These are phyloP conservation scores for Tricholaema leucomelas DNA, from an alignment of 2,113 vertebrate genomes.

Conservation along the genomic window DNA sequence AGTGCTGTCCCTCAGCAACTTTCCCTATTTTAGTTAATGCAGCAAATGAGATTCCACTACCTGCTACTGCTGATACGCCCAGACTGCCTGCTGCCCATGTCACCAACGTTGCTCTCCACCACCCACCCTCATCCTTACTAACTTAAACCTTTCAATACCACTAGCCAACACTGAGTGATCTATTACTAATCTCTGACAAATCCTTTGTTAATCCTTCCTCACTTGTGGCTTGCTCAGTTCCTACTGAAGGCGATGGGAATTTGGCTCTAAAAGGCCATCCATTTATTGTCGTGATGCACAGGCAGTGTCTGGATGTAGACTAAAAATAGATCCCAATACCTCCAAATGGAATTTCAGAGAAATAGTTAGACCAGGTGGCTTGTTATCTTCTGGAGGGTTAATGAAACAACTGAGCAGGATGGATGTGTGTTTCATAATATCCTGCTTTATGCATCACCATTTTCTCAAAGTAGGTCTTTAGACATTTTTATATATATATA, in stretches of 20 bases:
- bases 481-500: no score
- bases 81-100: neutral
- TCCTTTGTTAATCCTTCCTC: slow-evolving; percentile 51
- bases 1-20: neutral
- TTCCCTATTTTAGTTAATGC: neutral
- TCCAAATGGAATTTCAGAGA: neutral
- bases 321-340: neutral
- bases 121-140: neutral
- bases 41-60: slow-evolving; percentile 32
- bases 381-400: neutral
- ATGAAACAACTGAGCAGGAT: neutral
- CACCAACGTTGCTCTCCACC: neutral
- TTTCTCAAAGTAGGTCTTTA: neutral
- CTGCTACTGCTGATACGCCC: neutral
- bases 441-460: neutral
- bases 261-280: neutral
- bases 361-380: neutral
- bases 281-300: neutral
- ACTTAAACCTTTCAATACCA: slow-evolving; percentile 45
- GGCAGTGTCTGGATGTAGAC: rapidly evolving
- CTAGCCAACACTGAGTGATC: neutral
- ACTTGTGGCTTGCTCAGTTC: neutral
- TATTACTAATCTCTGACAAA: slow-evolving; percentile 54
- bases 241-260: neutral
- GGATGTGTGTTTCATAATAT: neutral